Base-by-base conservation (phyloP, 2,113 vertebrate genomes). In the Sciurus niger region DNA sequence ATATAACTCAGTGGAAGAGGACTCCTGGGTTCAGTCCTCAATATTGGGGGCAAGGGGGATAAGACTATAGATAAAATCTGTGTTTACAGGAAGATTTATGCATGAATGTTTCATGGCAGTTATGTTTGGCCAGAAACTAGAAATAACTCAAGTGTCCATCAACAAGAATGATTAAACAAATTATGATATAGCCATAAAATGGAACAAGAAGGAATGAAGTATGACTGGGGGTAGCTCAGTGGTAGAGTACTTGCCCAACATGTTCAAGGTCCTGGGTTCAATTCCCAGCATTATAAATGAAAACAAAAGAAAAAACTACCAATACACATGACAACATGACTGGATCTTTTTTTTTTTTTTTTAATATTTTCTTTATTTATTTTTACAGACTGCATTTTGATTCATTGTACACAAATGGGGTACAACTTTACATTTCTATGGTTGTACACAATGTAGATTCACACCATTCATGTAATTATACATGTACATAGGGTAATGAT, bases 101-200 rank as follows among this genome's bases (percentile, higher is more conserved):
- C 3, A 3, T 55, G 24, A 60, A 43, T 92, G 73, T 55, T 58
- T 92, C 28, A 32, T 77, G 60, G 80, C n/a, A 90, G 72, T 78
- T 82, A 24, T 94, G 0, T 55, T 82, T 46, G 63, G 60, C 37
- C 72, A 37, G 48, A 63, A 79, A 30, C n/a, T 94, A 25, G 48
- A 89, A 84, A 86, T 14, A 84, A n/a, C 28, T 8, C 28, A 84
- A 73, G 77, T 90, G 46, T 80, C 48, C 40, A 73, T 72, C 43
- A 93, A 22, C 37, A 70, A 65, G 34, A 76, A 70, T 95, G n/a
- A 96, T 63, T 78, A 90, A 77, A 28, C 28, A 28, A 53, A 65
- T 55, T 93, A 12, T 89, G 65, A 60, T 63, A 68, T 32, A 84
- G 48, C 28, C n/a, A 28, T 79, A 40, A 6, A 40, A 14, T 87